Percentiles rank a stretch among this genome's conserved stretches.
phyloP scores from a whole-genome alignment of 2,797 vertebrate genomes.

The Lithobates sylvaticus region DNA sequence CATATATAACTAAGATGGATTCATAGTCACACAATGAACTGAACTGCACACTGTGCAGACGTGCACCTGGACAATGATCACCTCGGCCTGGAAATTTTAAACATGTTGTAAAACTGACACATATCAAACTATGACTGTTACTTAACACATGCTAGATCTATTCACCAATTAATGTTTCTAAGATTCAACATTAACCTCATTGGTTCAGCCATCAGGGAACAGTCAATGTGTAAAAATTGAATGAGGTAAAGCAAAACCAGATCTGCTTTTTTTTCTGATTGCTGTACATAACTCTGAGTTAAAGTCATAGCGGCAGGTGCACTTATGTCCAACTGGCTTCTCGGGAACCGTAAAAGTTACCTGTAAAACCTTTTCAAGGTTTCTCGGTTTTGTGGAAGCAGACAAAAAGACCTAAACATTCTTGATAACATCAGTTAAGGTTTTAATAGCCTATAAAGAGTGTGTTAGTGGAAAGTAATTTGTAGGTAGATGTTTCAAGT shows the following conservation, averaged over 20 bases:
- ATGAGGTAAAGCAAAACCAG: not conserved
- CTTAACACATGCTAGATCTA: slow-evolving; percentile 2
- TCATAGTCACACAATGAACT: not conserved
- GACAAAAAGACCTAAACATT: slow-evolving; percentile 13
- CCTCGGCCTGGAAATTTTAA: not conserved
- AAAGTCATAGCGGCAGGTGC: slow-evolving; percentile 16
- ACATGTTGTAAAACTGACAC: slow-evolving; percentile 20
- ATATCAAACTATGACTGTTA: slow-evolving; percentile 13
- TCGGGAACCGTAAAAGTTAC: slow-evolving; percentile 5
- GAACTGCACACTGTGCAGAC: not conserved
- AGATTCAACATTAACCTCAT: not conserved
- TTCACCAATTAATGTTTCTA: slow-evolving; percentile 18
- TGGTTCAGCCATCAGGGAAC: slow-evolving; percentile 19
- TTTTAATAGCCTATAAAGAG: slow-evolving; percentile 16
- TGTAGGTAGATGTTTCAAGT: not conserved
- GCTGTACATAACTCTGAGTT: slow-evolving; percentile 13
- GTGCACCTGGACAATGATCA: not conserved
- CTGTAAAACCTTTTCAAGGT: slow-evolving; percentile 4
- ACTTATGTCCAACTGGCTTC: not conserved
- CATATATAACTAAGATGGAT: not conserved
- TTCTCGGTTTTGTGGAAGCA: slow-evolving; percentile 4
- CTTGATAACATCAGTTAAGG: slow-evolving; percentile 5
- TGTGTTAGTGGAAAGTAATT: slow-evolving; percentile 24
- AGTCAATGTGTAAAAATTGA: slow-evolving; percentile 1
- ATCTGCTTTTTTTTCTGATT: not conserved